Percentiles rank a stretch among this genome's conserved stretches.
These are phyloP conservation scores for Perccottus glenii DNA, from an alignment of 2,113 vertebrate species.

Conservation along the genomic window DNA sequence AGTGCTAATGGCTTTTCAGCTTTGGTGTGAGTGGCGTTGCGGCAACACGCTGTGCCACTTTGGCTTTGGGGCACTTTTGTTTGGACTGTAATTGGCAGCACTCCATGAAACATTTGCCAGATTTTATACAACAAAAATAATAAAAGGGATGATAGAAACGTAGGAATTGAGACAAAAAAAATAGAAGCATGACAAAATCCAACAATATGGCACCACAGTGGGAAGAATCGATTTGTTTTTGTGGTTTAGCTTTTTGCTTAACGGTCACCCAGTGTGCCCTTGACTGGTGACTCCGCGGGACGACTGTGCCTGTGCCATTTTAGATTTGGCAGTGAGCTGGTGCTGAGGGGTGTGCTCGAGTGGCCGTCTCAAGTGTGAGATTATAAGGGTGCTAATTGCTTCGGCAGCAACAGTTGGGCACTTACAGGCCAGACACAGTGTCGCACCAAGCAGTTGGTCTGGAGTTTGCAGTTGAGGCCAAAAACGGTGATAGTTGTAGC, in stretches of 20 bases:
- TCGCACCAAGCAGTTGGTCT: constrained; percentile 44
- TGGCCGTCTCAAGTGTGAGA: constrained; percentile 60
- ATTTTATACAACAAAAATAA: constrained; percentile 19
- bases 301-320: constrained; percentile 51
- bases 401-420: constrained; percentile 63
- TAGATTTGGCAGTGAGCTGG: constrained; percentile 48
- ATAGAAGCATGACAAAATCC: background rate
- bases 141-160: constrained; percentile 10
- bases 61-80: constrained; percentile 51
- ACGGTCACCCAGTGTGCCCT: constrained; percentile 70
- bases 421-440: constrained; percentile 20
- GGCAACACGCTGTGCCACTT: constrained; percentile 26
- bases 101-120: constrained; percentile 30
- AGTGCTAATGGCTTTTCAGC: constrained; percentile 42
- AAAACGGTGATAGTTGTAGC: constrained; percentile 40
- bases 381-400: constrained; percentile 72
- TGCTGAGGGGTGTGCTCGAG: constrained; percentile 26
- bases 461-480: constrained; percentile 40
- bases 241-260: constrained; percentile 54
- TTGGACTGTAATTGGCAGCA: constrained; percentile 32
- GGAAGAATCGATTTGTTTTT: constrained; percentile 40
- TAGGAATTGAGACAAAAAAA: background rate
- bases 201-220: constrained; percentile 28
- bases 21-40: constrained; percentile 25
- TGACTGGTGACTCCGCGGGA: constrained; percentile 63